Percentiles rank a stretch among this genome's conserved stretches.
Evolutionary conservation across 1,140 invertebrate species (phyloP).

Genomic region (Hyles vespertilio): DNA sequence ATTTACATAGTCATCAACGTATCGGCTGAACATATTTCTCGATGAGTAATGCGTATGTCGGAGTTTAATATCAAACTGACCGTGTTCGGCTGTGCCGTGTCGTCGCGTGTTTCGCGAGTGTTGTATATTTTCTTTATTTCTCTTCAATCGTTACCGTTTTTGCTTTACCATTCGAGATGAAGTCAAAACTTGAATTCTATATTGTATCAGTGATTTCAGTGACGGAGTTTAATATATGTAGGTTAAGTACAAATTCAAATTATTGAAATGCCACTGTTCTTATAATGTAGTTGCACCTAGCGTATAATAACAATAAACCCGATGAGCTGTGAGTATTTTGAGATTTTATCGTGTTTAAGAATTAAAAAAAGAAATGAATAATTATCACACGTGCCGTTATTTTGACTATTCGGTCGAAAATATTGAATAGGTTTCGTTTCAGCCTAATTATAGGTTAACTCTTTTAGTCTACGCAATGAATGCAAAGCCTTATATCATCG

Average conservation of each 20-base stretch:
- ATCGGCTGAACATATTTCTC: conserved; percentile 34
- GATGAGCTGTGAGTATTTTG: conserved; percentile 75
- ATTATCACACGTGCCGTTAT: conserved; percentile 40
- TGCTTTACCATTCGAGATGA: conserved; percentile 22
- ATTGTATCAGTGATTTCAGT: conserved; percentile 49
- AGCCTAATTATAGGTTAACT: conserved; percentile 67
- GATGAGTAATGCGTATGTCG: neutral
- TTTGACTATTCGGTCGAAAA: conserved; percentile 64
- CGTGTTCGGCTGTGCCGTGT: too few species aligned
- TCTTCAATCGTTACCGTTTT: conserved; percentile 2
- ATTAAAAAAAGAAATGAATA: conserved; percentile 43
- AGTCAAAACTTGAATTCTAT: conserved; percentile 44
- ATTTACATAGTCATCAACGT: conserved; percentile 63
- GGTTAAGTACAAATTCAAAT: conserved; percentile 75
- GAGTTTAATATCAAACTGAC: neutral
- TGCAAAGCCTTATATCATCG: conserved; percentile 42
- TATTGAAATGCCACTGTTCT: conserved; percentile 75
- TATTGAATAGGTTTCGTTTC: conserved; percentile 65
- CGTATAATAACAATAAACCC: conserved; percentile 73
- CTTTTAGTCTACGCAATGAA: conserved; percentile 49
- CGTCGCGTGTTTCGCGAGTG: too few species aligned
- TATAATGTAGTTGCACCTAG: conserved; percentile 74
- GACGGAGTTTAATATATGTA: conserved; percentile 62
- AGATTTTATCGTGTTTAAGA: conserved; percentile 75
- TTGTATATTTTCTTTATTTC: neutral